These are phyloP conservation scores for Pontoporia blainvillei DNA, from an alignment of 2,113 vertebrate species.

Conservation along the genomic window DNA sequence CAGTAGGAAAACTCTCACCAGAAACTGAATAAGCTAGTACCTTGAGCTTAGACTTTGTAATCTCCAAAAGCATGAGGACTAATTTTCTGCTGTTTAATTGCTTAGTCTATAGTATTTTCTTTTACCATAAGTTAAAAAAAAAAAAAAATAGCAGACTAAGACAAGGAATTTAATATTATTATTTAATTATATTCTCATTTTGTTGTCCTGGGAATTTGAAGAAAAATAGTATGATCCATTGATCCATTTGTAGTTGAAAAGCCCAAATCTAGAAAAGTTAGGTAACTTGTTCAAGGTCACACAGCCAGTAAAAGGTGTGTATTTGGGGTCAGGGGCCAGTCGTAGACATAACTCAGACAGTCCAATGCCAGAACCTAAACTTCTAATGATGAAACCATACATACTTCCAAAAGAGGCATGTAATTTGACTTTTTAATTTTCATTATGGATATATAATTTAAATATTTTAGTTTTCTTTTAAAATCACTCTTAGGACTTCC, in stretches of 20 bases:
- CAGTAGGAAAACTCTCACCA: not conserved
- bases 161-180: not conserved
- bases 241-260: not conserved
- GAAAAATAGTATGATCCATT: not conserved
- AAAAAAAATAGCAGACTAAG: not conserved
- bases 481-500: not conserved
- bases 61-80: not conserved
- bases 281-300: not conserved
- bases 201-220: not conserved
- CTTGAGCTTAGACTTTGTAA: not conserved
- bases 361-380: not conserved
- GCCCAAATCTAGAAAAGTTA: not conserved
- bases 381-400: not conserved
- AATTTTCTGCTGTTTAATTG: not conserved
- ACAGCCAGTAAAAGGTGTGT: not conserved
- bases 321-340: rapidly evolving
- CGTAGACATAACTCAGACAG: not conserved
- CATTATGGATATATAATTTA: not conserved
- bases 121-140: not conserved
- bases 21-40: not conserved
- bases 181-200: not conserved
- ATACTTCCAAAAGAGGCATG: not conserved
- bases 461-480: not conserved
- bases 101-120: not conserved
- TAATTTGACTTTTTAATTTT: not conserved